Conservation (phyloP, 2,113 vertebrate genomes). For the Emydocephalus ijimae region DNA sequence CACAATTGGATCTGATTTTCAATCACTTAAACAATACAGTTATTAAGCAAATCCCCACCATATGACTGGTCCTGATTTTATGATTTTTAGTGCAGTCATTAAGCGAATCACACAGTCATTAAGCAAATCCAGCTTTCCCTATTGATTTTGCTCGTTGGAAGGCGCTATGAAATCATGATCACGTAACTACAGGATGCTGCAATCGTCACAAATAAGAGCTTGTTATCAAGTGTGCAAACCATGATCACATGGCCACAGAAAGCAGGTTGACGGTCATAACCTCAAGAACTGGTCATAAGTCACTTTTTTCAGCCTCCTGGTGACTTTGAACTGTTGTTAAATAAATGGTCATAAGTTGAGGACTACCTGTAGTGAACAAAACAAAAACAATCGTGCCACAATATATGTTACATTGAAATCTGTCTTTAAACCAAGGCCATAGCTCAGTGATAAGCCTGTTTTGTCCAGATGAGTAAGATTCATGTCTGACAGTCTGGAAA, state of each 20-base stretch:
- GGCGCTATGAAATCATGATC: not conserved
- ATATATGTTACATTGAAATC: not conserved
- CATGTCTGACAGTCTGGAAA: not conserved
- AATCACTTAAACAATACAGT: not conserved
- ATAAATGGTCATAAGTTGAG: not conserved
- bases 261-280: not conserved
- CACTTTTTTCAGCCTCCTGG: not conserved
- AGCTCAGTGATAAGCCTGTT: not conserved
- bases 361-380: not conserved
- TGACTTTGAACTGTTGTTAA: not conserved
- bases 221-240: not conserved
- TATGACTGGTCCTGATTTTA: not conserved
- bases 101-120: not conserved
- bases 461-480: not conserved
- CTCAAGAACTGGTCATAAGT: not conserved
- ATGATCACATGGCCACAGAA: not conserved
- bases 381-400: too few species aligned
- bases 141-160: not conserved
- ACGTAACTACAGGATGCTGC: not conserved
- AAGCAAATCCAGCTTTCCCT: not conserved
- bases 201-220: not conserved
- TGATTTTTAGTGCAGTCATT: not conserved
- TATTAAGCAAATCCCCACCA: not conserved
- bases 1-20: not conserved
- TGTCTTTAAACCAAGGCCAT: not conserved